Evolutionary conservation across 2,888 invertebrate species (phyloP).

Genomic region (Acleris laterana): DNA sequence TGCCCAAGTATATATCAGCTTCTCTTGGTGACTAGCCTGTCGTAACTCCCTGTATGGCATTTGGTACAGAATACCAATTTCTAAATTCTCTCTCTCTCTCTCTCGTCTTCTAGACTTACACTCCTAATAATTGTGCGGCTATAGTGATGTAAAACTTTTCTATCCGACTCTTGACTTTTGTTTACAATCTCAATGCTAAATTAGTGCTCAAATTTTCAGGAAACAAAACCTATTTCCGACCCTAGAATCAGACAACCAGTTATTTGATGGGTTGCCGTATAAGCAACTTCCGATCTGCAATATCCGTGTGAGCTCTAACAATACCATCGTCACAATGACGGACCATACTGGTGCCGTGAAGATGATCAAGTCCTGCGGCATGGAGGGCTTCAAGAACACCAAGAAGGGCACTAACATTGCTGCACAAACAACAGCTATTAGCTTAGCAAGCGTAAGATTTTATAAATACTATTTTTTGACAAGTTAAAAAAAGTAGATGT

Average conservation of each 20-base stretch:
- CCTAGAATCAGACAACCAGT: constrained; percentile 86
- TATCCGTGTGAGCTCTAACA: constrained; percentile 93
- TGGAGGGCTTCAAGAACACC: constrained; percentile 97
- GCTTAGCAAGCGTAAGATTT: constrained; percentile 87
- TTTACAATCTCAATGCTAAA: neutral
- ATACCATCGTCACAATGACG: constrained; percentile 92
- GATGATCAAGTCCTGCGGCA: constrained; percentile 90
- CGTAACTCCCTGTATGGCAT: too few relatives aligned
- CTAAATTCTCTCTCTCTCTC: too few relatives aligned
- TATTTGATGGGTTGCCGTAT: constrained; percentile 91
- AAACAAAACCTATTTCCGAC: constrained; percentile 90
- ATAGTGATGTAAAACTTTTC: too few relatives aligned
- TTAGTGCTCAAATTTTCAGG: constrained; percentile 71
- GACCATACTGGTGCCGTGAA: constrained; percentile 87
- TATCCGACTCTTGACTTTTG: too few relatives aligned
- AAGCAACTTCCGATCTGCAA: constrained; percentile 93
- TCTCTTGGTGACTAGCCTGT: too few relatives aligned
- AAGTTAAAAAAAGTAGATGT: neutral
- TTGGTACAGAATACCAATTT: too few relatives aligned
- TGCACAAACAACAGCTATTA: constrained; percentile 96
- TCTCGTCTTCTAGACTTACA: too few relatives aligned
- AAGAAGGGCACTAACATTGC: constrained; percentile 98
- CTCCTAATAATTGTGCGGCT: too few relatives aligned
- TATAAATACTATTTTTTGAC: neutral
- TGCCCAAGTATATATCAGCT: too few relatives aligned